phyloP scores from a whole-genome alignment of 1,140 invertebrate species.

The Neoseiulus cucumeris region DNA sequence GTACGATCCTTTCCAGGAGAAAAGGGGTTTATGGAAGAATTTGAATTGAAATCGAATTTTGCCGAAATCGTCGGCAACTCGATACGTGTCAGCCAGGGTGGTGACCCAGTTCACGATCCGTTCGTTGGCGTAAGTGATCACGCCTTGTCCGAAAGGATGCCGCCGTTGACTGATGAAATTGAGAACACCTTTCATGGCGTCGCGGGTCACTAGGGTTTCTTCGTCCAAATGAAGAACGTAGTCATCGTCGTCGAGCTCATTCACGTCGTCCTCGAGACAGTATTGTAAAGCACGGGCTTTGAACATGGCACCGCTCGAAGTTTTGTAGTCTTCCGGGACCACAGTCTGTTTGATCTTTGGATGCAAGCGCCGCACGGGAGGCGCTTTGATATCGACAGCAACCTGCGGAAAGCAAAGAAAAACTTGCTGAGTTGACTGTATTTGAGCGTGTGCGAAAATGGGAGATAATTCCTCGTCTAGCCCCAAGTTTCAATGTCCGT shows the following conservation, averaged over 20 bases:
- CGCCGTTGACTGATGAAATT: conserved; percentile 89
- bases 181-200: conserved; percentile 65
- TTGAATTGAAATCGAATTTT: conserved; percentile 80
- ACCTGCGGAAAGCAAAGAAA: too few species aligned
- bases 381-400: conserved; percentile 30
- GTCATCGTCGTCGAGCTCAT: conserved; percentile 65
- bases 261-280: conserved; percentile 74
- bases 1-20: conserved; percentile 73
- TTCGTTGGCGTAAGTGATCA: conserved; percentile 94
- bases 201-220: conserved; percentile 83
- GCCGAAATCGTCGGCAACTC: conserved; percentile 92
- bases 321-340: conserved; percentile 61
- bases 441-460: too few species aligned
- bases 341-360: conserved; percentile 56
- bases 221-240: conserved; percentile 97
- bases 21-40: conserved; percentile 78
- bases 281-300: conserved; percentile 90
- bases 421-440: too few species aligned
- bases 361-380: conserved; percentile 41
- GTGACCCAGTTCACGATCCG: conserved; percentile 88
- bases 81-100: conserved; percentile 82
- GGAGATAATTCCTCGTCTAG: too few species aligned
- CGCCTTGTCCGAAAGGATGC: conserved; percentile 87
- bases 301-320: conserved; percentile 73
- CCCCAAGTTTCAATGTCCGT: too few species aligned